Evolutionary conservation across 2,113 vertebrate genomes (phyloP), one percentile per base, ranked within the genome.

Genomic region (Sardina pilchardus): DNA sequence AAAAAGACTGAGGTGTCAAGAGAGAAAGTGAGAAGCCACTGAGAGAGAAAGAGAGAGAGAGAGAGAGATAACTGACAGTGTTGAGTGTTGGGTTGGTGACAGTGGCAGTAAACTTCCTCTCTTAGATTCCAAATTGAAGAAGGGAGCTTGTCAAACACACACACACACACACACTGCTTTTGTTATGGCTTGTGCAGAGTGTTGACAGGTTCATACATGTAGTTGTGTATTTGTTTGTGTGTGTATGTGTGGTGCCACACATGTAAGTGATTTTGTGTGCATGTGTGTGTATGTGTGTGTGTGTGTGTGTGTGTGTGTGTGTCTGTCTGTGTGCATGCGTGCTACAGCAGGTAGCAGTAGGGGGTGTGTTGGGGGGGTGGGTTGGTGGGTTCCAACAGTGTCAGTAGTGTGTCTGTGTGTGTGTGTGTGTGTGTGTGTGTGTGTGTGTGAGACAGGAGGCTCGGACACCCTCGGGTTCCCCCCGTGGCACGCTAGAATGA

Each of bases 401-500:
- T 94, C 93, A 94, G 92, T 89, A 87, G 89, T 88, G 89, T 90
- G 89, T 34, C 90, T 85, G 43, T 42, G 88, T 78, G 88, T 47
- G 82, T 34, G 17, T 48, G 85, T 42, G 78, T 9, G 26, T 26
- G 89, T 89, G 88, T 89, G 89, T 88, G 89, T 90, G 89, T 34
- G 90, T 85, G 43, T 42, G 88, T 48, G 83, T 56, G 93, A 93
- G 92, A 94, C 94, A 94, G 92, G 94, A 94, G 93, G 91, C 88
- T 71, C 90, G 87, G 88, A 92, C 90, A 93, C 94, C 94, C 93
- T 89, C 87, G 92, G 93, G 93, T 94, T 91, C 91, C 88, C 89
- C 88, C 91, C 89, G 87, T 88, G 89, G 92, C 92, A 90, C 63
- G 85, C 92, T 90, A 93, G 91, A 95, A 93, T 92, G 93, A 95